These are phyloP conservation scores for Steatornis caripensis DNA, from an alignment of 2,113 vertebrate species.

Conservation along the genomic window DNA sequence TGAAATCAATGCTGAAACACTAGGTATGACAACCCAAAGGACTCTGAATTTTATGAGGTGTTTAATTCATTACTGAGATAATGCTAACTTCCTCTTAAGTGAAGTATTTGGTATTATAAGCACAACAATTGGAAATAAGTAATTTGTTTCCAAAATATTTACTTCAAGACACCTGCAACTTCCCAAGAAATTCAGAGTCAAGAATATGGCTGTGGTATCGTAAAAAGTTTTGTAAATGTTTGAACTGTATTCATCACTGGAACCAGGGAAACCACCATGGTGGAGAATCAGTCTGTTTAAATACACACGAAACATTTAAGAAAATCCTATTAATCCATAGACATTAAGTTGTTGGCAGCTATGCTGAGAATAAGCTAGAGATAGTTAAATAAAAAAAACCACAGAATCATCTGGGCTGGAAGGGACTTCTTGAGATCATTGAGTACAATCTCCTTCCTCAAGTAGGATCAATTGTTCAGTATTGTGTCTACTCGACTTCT, in stretches of 20 bases:
- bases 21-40: slow-evolving; percentile 18
- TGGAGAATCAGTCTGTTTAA: background rate
- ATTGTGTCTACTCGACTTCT: background rate
- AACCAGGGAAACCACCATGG: background rate
- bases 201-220: background rate
- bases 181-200: background rate
- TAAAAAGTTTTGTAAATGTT: background rate
- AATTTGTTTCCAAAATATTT: slow-evolving; percentile 36
- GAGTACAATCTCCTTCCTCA: background rate
- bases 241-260: background rate
- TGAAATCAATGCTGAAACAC: slow-evolving; percentile 50
- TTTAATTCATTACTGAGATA: slow-evolving; percentile 25
- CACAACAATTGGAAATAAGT: slow-evolving; percentile 22
- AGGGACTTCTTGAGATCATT: background rate
- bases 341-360: background rate
- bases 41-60: slow-evolving; percentile 38
- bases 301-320: background rate
- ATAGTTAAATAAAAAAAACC: background rate
- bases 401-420: background rate
- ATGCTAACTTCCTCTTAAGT: slow-evolving; percentile 22
- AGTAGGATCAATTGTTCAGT: background rate
- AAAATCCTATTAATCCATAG: background rate
- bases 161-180: slow-evolving; percentile 34
- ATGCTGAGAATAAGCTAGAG: background rate
- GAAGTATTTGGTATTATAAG: slow-evolving; percentile 36